Base-by-base conservation (phyloP, 2,888 invertebrate species). In the Tinea pellionella region DNA sequence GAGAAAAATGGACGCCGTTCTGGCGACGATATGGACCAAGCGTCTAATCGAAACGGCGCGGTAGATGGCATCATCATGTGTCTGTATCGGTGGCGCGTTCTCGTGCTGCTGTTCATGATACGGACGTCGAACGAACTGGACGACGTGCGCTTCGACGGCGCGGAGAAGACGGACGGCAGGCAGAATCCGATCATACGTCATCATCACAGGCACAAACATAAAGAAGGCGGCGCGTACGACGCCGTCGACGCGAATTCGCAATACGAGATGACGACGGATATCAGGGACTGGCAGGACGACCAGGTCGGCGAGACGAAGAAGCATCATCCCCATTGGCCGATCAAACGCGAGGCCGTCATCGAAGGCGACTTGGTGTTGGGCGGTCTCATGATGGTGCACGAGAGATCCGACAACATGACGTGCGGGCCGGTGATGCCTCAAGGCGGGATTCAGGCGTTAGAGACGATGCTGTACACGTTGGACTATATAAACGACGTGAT, bases 371-470 rank as follows among this genome's bases (percentile, higher is more conserved):
- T 97, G 53, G 90, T 96, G 8, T 88, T 97, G 0, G 97, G 97
- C 4, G 97, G 96, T 0, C 83, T 97, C 56, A 97, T 97, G 95
- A 97, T 97, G 88, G 88, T 97, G 0, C 97, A 97, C 74, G 96
- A 96, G 70, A 88, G 97, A 19, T 94, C 95, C 66, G 96, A 97
- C 67, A 91, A 91, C 56, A 90, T 94, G 72, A 95, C 94, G 1
- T 97, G 97, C 71, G 97, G 97, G 0, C 95, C 94, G 0, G 93
- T 97, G 51, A 97, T 97, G 97, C 96, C 96, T 0, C 97, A 97
- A 78, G 97, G 97, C 0, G 94, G 94, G 0, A 91, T 94, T 6
- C 94, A 94, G 70, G 96, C 97, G 0, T 81, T 97, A 64, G 97
- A 97, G 74, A 94, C 94, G 0, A 97, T 97, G 97, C 87, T 97